Percentiles rank a stretch among this genome's conserved stretches.
phyloP scores from a whole-genome alignment of 2,113 vertebrate genomes.

The Aphelocoma coerulescens region DNA sequence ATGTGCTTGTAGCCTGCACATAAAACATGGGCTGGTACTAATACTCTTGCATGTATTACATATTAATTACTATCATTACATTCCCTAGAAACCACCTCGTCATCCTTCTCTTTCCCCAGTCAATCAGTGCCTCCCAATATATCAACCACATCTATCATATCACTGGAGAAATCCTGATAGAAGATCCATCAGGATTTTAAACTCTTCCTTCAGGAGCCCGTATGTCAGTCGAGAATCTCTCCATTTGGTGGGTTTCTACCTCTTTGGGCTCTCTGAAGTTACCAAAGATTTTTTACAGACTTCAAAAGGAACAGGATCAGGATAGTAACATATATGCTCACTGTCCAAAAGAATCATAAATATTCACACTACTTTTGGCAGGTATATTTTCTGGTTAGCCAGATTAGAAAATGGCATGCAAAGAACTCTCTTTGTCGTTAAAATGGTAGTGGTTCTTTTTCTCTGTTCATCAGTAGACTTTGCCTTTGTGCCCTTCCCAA shows the following conservation, averaged over 20 bases:
- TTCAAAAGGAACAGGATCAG: neutral
- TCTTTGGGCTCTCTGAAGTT: neutral
- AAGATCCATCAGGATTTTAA: neutral
- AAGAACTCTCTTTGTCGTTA: neutral
- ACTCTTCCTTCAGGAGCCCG: neutral
- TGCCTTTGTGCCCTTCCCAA: neutral
- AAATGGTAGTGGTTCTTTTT: neutral
- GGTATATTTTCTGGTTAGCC: neutral
- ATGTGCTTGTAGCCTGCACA: neutral
- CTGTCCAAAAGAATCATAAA: neutral
- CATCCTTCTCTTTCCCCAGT: neutral
- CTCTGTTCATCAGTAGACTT: neutral
- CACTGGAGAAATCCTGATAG: neutral
- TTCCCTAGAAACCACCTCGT: neutral
- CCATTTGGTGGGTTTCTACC: neutral
- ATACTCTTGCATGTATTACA: neutral
- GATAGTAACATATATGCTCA: neutral
- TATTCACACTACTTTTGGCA: neutral
- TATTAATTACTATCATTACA: neutral
- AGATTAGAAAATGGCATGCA: neutral
- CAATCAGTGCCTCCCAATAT: neutral
- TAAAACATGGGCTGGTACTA: neutral
- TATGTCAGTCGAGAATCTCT: neutral
- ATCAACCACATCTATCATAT: neutral
- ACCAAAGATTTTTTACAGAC: neutral